Evolutionary conservation across 1,140 invertebrate species (phyloP), one percentile per base, ranked within the genome.

Genomic region (Aphelinus atriplicis): DNA sequence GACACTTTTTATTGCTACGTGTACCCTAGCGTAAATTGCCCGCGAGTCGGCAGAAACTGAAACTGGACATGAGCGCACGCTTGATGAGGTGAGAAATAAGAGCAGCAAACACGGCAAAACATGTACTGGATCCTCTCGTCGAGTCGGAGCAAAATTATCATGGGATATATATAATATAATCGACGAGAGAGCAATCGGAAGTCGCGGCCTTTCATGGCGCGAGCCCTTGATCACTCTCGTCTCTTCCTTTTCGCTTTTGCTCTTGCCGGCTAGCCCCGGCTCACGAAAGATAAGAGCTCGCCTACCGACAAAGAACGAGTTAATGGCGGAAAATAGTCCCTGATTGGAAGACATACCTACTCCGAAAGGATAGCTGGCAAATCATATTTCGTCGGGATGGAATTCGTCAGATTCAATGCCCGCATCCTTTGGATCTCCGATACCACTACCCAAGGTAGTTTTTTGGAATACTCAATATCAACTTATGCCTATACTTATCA

Each of bases 111-210:
- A 66, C 26, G 50, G 26, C 26, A 26, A 66, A 55, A 51, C 10
- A 45, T 1, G 26, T 1, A 43, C 7, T 2, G 42, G 7, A 55
- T 66, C 64, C 51, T 66, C 26, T 26, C 26, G 26, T 26, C 26
- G 26, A 26, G 26, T 66, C 64, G 51, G 55, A 55, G 50, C 55
- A 66, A 66, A 66, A 66, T 66, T 66, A 66, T 66, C 64, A 55
- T 66, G 55, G 47, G 46, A 68, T 58, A 68, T 58, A 48, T 26
- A 45, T 55, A 55, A 68, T 10, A 43, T 45, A 26, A 26, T 26
- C 9, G 51, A 53, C 51, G 51, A 4, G 51, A 53, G 10, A 68
- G 45, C 45, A 63, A 71, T 71, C 69, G 69, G 60, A 71, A 71
- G 69, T 71, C 58, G 45, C 42, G 60, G 58, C 42, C 4, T 61